phyloP scores from a whole-genome alignment of 1,140 invertebrate species.

The Drosophila nannoptera region DNA sequence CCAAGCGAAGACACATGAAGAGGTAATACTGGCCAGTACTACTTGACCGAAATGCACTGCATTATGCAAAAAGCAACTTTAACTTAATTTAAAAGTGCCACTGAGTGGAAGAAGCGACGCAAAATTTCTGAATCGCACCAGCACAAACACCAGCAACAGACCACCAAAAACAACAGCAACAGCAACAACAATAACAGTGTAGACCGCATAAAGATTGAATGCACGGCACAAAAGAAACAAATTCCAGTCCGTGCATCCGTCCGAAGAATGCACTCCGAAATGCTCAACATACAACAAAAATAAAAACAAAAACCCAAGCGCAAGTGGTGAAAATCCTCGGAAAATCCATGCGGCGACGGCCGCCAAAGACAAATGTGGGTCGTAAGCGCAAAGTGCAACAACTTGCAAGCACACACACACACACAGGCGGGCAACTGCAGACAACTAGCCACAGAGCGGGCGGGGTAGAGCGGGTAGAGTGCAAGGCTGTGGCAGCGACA shows the following conservation, averaged over 20 bases:
- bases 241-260: constrained; percentile 39
- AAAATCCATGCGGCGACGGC: constrained; percentile 41
- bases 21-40: constrained; percentile 20
- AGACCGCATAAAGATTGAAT: constrained; percentile 52
- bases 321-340: constrained; percentile 46
- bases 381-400: constrained; percentile 72
- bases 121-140: constrained; percentile 17
- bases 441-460: constrained; percentile 18
- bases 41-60: constrained; percentile 52
- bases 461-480: neutral
- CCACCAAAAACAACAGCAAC: constrained; percentile 18
- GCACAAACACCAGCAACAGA: constrained; percentile 5
- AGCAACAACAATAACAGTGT: constrained; percentile 22
- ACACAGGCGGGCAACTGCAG: constrained; percentile 6
- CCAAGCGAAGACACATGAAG: constrained; percentile 13
- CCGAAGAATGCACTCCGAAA: constrained; percentile 60
- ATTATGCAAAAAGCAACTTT: constrained; percentile 55
- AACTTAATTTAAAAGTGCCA: constrained; percentile 68
- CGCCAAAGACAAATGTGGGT: constrained; percentile 72
- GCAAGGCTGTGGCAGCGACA: constrained; percentile 5
- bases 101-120: constrained; percentile 28
- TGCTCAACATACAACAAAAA: constrained; percentile 39
- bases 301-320: constrained; percentile 10
- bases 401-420: constrained; percentile 46
- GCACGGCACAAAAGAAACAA: constrained; percentile 59